These are phyloP conservation scores for Drosophila kohkoa DNA, from an alignment of 1,140 invertebrate genomes.

Conservation along the genomic window DNA sequence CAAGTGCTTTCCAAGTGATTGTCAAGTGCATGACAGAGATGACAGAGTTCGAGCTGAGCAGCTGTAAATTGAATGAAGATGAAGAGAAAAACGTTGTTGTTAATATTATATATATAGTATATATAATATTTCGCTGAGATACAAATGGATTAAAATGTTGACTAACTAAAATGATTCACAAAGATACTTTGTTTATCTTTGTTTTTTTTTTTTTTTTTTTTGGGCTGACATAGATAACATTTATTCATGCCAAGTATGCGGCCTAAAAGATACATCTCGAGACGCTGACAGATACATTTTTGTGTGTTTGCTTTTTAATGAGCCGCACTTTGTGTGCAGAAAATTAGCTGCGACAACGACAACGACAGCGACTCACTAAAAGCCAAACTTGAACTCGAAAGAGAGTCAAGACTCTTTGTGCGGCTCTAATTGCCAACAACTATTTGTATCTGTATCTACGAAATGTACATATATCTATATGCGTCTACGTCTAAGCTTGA, in stretches of 20 bases:
- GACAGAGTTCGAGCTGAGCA: background rate
- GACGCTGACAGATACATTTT: slow-evolving; percentile 33
- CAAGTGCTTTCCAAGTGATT: slow-evolving; percentile 26
- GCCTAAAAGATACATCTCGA: background rate
- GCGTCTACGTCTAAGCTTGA: background rate
- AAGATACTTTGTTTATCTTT: too few species aligned
- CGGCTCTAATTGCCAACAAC: background rate
- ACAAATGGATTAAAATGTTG: too few species aligned
- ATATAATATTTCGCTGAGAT: too few species aligned
- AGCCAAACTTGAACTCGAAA: slow-evolving; percentile 40
- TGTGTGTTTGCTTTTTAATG: slow-evolving; percentile 32
- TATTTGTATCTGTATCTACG: slow-evolving; percentile 13
- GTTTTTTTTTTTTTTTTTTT: too few species aligned
- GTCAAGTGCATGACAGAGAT: slow-evolving; percentile 10
- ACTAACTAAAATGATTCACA: too few species aligned
- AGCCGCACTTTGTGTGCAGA: slow-evolving; percentile 26
- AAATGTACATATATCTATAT: background rate
- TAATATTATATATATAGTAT: too few species aligned
- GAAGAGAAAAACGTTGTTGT: too few species aligned
- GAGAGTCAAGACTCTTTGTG: slow-evolving; percentile 39
- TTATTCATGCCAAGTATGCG: background rate
- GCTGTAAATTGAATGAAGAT: too few species aligned
- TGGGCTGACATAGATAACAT: too few species aligned
- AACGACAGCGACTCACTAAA: slow-evolving; percentile 17
- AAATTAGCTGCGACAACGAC: slow-evolving; percentile 26